phyloP scores from a whole-genome alignment of 37 sponge, comb jelly and placozoan species.

The Crambe crambe region DNA sequence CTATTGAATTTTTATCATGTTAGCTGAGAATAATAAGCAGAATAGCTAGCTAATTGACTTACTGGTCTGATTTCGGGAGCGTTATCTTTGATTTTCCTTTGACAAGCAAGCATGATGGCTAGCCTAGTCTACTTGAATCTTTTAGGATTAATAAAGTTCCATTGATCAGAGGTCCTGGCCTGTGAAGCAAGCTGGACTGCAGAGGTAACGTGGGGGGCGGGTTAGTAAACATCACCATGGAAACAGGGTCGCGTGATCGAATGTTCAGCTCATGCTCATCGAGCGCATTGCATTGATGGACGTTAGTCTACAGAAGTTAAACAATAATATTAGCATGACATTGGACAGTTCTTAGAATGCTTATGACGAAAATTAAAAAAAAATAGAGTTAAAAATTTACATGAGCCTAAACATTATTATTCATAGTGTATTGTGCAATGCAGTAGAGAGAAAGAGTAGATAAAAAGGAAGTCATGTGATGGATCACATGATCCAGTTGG shows the following conservation, averaged over 20 bases:
- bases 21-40: too few relatives aligned
- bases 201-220: too few relatives aligned
- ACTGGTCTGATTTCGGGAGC: slow-evolving; percentile 68
- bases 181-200: neutral
- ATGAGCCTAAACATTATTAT: neutral
- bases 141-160: too few relatives aligned
- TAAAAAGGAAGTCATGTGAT: slow-evolving; percentile 3
- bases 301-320: too few relatives aligned
- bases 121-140: too few relatives aligned
- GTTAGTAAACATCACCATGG: slow-evolving; percentile 25
- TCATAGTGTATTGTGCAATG: neutral
- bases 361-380: too few relatives aligned
- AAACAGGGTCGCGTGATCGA: neutral
- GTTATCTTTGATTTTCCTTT: slow-evolving; percentile 39
- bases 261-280: neutral
- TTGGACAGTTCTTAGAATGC: too few relatives aligned
- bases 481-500: slow-evolving; percentile 77
- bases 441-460: slow-evolving; percentile 1
- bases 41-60: slow-evolving; percentile 19
- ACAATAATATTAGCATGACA: too few relatives aligned
- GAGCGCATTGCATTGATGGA: neutral
- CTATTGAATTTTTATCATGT: too few relatives aligned
- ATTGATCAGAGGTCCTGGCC: too few relatives aligned
- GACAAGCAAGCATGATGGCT: slow-evolving; percentile 1
- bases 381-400: too few relatives aligned